These are phyloP conservation scores for Brachynemurus nebulosus DNA, from an alignment of 2,888 invertebrate species.

Conservation along the genomic window DNA sequence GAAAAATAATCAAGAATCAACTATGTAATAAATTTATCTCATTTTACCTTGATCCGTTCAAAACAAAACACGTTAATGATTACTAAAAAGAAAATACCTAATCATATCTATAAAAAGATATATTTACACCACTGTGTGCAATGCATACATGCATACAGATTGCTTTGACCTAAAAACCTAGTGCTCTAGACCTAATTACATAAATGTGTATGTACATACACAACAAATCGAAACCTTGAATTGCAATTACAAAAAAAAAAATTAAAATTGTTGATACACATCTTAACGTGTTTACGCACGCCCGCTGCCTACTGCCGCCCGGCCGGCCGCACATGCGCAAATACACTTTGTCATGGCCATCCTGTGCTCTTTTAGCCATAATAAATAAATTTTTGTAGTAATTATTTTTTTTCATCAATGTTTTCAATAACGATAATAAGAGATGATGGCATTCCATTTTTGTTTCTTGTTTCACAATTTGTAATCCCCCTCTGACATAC, in stretches of 20 bases:
- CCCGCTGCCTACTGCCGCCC: no score
- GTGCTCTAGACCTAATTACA: constrained; percentile 36
- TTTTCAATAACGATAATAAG: no score
- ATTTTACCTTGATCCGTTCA: neutral
- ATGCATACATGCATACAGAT: no score
- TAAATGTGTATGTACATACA: no score
- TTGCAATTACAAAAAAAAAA: constrained; percentile 3
- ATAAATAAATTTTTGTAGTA: neutral
- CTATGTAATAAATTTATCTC: no score
- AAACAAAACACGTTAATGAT: constrained; percentile 25
- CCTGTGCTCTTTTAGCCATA: constrained; percentile 1
- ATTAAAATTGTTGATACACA: constrained; percentile 14
- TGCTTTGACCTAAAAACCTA: constrained; percentile 35
- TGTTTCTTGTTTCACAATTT: no score
- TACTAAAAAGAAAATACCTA: constrained; percentile 18
- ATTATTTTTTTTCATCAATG: neutral
- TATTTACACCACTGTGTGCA: no score
- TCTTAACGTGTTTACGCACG: constrained; percentile 4
- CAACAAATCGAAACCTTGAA: constrained; percentile 1
- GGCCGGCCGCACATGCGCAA: no score
- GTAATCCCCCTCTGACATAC: no score
- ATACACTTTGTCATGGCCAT: constrained; percentile 2
- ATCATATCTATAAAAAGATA: neutral
- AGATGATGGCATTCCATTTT: no score
- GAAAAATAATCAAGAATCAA: no score